These are phyloP conservation scores for Capitella teleta DNA, from an alignment of 1,140 invertebrate species.

Conservation along the genomic window DNA sequence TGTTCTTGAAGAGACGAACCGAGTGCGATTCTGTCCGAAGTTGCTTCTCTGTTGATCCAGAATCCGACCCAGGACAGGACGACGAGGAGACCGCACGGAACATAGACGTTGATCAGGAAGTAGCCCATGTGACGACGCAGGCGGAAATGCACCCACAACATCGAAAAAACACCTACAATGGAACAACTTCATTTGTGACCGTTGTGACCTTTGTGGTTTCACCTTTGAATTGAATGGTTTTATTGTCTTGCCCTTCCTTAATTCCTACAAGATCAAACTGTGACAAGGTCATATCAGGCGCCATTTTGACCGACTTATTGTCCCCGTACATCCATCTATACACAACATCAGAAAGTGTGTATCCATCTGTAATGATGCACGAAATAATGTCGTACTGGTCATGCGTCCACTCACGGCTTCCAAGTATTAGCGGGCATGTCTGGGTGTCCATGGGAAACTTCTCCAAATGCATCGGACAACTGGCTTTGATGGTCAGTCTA, in stretches of 20 bases:
- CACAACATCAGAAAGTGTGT: slow-evolving; percentile 29
- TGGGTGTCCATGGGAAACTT: slow-evolving; percentile 96
- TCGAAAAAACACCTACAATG: slow-evolving; percentile 9
- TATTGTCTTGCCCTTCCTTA: slow-evolving; percentile 33
- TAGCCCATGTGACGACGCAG: slow-evolving; percentile 38
- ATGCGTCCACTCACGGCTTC: slow-evolving; percentile 95
- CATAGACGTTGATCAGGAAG: slow-evolving; percentile 40
- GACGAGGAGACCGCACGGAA: slow-evolving; percentile 37
- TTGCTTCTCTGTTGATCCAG: slow-evolving; percentile 81
- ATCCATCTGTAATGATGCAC: slow-evolving; percentile 40
- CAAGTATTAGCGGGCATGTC: slow-evolving; percentile 77
- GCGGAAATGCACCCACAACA: slow-evolving; percentile 30
- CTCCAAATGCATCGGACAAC: slow-evolving; percentile 90
- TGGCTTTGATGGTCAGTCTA: slow-evolving; percentile 91
- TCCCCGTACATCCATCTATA: slow-evolving; percentile 38
- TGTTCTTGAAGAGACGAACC: slow-evolving; percentile 49
- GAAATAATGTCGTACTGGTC: too few relatives aligned
- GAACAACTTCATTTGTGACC: too few relatives aligned
- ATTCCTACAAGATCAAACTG: slow-evolving; percentile 41
- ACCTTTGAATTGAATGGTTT: too few relatives aligned
- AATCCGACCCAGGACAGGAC: slow-evolving; percentile 41
- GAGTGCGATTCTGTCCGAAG: slow-evolving; percentile 70
- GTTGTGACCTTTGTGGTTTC: too few relatives aligned
- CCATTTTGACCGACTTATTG: slow-evolving; percentile 21
- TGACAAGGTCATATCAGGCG: slow-evolving; percentile 34